Percentiles rank a stretch among this genome's conserved stretches.
These are phyloP conservation scores for Actinopyga echinites DNA, from an alignment of 53 echinoderm and acorn worm species.

Conservation along the genomic window DNA sequence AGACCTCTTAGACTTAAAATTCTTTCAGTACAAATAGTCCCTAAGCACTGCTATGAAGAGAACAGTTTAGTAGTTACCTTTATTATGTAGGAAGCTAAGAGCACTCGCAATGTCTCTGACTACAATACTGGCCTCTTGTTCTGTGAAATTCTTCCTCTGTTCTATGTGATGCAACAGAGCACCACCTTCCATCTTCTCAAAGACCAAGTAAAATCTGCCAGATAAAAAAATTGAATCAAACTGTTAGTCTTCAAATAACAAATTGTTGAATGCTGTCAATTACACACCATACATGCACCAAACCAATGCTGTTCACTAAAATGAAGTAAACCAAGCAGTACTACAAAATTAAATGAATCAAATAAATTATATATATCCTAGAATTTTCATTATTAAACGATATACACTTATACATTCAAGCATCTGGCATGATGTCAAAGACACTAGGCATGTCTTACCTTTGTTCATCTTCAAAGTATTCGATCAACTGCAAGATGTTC, in stretches of 20 bases:
- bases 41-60: neutral
- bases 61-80: conserved; percentile 63
- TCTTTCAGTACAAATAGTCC: too few relatives aligned
- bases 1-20: neutral
- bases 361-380: too few relatives aligned
- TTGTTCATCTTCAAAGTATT: conserved; percentile 97
- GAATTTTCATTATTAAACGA: too few relatives aligned
- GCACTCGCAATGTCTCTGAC: conserved; percentile 96
- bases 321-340: too few relatives aligned
- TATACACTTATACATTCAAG: too few relatives aligned
- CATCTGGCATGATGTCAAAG: too few relatives aligned
- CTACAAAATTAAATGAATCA: too few relatives aligned
- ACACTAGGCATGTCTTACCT: conserved; percentile 43
- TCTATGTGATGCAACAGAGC: conserved; percentile 93
- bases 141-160: conserved; percentile 91
- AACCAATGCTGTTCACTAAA: too few relatives aligned
- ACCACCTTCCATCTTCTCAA: conserved; percentile 98
- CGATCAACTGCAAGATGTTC: conserved; percentile 96
- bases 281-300: too few relatives aligned
- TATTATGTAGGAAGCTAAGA: conserved; percentile 95
- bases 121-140: conserved; percentile 88
- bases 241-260: too few relatives aligned
- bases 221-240: too few relatives aligned
- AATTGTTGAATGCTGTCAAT: too few relatives aligned
- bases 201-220: conserved; percentile 88